A percentile compares a stretch with the other conserved stretches of the same genome.
Conservation (phyloP, 2,113 vertebrate species). For the Opisthocomus hoazin region DNA sequence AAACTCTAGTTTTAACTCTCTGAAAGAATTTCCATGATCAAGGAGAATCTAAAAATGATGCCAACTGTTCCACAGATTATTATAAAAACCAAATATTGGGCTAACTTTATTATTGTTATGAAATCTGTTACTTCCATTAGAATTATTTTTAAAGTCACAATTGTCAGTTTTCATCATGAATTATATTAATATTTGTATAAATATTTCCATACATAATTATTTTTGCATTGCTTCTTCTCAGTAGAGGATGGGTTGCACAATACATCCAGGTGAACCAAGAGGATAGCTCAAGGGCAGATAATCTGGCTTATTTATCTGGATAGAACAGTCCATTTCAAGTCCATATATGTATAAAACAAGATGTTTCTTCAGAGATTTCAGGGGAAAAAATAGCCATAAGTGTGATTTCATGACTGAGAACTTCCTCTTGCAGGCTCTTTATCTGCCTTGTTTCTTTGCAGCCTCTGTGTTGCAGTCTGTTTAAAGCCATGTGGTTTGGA, state of each 20-base stretch:
- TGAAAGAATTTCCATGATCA: not conserved
- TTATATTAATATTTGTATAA: not conserved
- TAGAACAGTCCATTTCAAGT: not conserved
- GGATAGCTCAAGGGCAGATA: not conserved
- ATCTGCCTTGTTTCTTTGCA: not conserved
- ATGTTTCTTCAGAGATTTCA: not conserved
- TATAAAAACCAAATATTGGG: not conserved
- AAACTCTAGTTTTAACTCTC: not conserved
- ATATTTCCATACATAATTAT: not conserved
- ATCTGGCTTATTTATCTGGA: not conserved
- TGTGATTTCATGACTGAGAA: not conserved
- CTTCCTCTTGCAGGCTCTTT: not conserved
- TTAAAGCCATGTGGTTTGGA: not conserved
- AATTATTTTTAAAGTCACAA: not conserved
- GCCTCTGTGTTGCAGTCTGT: not conserved
- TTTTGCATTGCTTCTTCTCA: not conserved
- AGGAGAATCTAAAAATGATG: not conserved
- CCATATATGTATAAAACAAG: not conserved
- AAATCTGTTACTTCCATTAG: not conserved
- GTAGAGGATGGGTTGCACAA: not conserved
- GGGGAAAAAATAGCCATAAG: accelerated
- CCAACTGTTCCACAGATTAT: not conserved
- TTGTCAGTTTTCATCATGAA: not conserved
- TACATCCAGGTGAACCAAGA: not conserved
- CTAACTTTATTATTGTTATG: not conserved